Percentiles rank a stretch among this genome's conserved stretches.
Evolutionary conservation across 2,888 invertebrate species (phyloP).

Genomic region (Rhaphigaster nebulosa): DNA sequence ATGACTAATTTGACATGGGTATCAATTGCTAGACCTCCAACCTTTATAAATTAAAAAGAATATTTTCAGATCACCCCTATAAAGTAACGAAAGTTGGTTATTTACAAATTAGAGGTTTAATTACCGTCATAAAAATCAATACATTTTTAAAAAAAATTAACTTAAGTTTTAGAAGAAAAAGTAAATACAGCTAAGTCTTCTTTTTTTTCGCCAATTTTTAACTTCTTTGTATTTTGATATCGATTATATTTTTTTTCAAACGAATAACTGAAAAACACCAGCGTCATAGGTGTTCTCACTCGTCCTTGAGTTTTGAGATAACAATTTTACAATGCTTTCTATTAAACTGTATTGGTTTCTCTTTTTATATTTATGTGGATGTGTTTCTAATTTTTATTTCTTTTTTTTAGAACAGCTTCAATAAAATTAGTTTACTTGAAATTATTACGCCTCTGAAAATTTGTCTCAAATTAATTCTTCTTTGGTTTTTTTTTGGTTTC

Average conservation of each 20-base stretch:
- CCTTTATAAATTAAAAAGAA: no score
- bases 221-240: neutral
- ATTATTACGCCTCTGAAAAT: neutral
- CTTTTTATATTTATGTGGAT: neutral
- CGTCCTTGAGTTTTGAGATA: slow-evolving; percentile 11
- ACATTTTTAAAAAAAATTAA: no score
- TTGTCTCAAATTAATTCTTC: neutral
- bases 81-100: no score
- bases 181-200: no score
- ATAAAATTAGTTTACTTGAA: neutral
- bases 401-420: no score
- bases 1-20: no score
- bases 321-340: neutral
- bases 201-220: no score
- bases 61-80: no score
- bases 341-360: neutral
- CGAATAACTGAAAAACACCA: neutral
- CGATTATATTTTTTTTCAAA: neutral
- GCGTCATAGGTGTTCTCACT: neutral
- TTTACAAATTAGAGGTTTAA: no score
- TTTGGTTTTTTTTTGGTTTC: neutral
- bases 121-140: no score
- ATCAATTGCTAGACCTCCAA: no score
- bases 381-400: neutral
- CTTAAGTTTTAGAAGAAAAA: no score